Base-by-base conservation (phyloP, 2,113 vertebrate species). In the Microtus montanus region DNA sequence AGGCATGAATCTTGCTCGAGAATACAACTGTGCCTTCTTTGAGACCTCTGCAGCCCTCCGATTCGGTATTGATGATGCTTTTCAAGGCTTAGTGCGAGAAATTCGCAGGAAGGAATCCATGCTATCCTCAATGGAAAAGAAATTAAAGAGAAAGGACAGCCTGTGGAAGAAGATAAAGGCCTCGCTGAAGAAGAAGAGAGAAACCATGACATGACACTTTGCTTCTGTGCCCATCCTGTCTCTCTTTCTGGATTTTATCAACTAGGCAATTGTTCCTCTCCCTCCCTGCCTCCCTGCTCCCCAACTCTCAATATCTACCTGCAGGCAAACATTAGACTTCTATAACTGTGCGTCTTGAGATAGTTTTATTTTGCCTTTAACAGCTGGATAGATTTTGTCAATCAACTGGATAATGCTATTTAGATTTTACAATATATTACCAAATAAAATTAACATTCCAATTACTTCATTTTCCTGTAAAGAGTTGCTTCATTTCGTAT, bases 61-160 rank as follows among this genome's bases (percentile, higher is more conserved):
- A 44, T 98, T 99, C 93, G 99, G 98, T 95, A 99, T 99, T 22
- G 98, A 99, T 66, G 99, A 99, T 49, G 98, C 99, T 8, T 99
- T 99, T 92, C 98, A 98, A 0, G 98, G 98, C 38, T 97, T 99
- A 75, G 98, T 99, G 94, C 98, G 98, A 5, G 98, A 99, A 98
- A 99, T 99, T 41, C 97, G 98, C 12, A 98, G 97, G 96, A 98
- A 98, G 14, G 99, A 99, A 68, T 98, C 97, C 0, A 98, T 97
- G 28, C 49, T 98, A 41, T 85, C 98, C 13, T 84, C 97, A 47
- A 96, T 98, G 44, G 98, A 98, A 87, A 98, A 98, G 90, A 99
- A 98, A 91, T 71, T 97, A 79, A 98, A 98, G 83, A 98, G 97
- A 35, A 98, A 98, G 86, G 98, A 98, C 8, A 99, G 98, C 8